Evolutionary conservation across 2,888 invertebrate species (phyloP), one percentile per base, ranked within the genome.

Genomic region (Cryptus armator): DNA sequence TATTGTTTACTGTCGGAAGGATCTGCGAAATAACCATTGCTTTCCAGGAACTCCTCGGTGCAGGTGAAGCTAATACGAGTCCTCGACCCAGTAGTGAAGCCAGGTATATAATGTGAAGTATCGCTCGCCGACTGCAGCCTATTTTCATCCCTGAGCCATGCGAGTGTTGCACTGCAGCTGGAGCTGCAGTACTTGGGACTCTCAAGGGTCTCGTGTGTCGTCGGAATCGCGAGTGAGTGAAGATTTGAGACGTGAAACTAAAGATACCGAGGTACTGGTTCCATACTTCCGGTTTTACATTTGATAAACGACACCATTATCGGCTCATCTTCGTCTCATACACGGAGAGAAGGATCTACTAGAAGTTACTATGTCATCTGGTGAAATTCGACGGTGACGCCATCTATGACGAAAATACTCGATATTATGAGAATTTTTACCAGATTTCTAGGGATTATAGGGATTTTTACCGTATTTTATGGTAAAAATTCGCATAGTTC

Each of bases 71-170:
- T 72, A 62, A 82, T 71, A 85, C 51, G 62, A 82, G 81, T 83
- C 68, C 87, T 84, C 86, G 87, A 87, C 87, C 87, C 84, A 87
- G 86, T 87, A 86, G 86, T 71, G 87, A 87, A 87, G 67, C 83
- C 85, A 86, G 86, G 85, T 56, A 56, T 85, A 77, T 85, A 77
- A 79, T 81, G 78, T 81, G 64, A 75, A 83, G 77, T 81, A 78
- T 81, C 76, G 66, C 77, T 24, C 70, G 78, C 59, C 62, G 10
- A 32, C 44, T 43, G 67, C 51, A 51, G 44, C 46, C 67, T 70
- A 43, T 51, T 74, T 66, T 71, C 75, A 70, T 75, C 56, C 72
- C 53, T 56, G 66, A 43, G 74, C 74, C 81, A 76, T 71, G 56
- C 66, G 56, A 56, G 64, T 62, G 77, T 74, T 75, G 76, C 67